Evolutionary conservation across 2,888 invertebrate genomes (phyloP), one percentile per base, ranked within the genome.

Genomic region (Siphlonurus alternatus): DNA sequence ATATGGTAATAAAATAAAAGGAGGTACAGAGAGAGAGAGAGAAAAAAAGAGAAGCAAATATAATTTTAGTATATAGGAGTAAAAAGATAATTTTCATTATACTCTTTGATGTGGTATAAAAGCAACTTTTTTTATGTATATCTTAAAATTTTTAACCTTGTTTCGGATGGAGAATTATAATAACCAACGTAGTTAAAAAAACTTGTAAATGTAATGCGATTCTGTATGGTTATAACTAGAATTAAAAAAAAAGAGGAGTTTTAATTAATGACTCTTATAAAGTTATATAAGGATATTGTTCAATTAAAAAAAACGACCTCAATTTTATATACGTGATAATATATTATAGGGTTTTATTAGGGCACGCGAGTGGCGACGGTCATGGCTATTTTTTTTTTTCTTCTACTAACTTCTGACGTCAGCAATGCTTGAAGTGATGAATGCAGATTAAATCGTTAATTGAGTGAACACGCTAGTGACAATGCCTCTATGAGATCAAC

Each of bases 31-130:
- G 38, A 38, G n/a, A n/a, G n/a, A n/a, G n/a, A n/a, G n/a, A n/a
- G n/a, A 56, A 56, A 56, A 56, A 56, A 56, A 22, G 56, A 56
- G 5, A 7, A n/a, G 5, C 7, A 56, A 22, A n/a, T n/a, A 22
- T 56, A 56, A 56, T 56, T 56, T 56, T 22, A 56, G 56, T 22
- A 20, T 22, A 56, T 22, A 22, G 15, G 56, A 56, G 56, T 20
- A 56, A 38, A 56, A 56, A 20, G 22, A 56, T 56, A 56, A 56
- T 56, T 56, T 56, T 56, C 56, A 56, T 56, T 56, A 56, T 22
- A 56, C n/a, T 56, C 56, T 56, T 56, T 56, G 56, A 56, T 56
- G 56, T 56, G 56, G 56, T 38, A 38, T 10, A 5, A 10, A 38
- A 38, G 7, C 15, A 38, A 38, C 15, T 38, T 38, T 38, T 38